Conservation (phyloP, 2,888 invertebrate species). For the Pogonocherus hispidulus region DNA sequence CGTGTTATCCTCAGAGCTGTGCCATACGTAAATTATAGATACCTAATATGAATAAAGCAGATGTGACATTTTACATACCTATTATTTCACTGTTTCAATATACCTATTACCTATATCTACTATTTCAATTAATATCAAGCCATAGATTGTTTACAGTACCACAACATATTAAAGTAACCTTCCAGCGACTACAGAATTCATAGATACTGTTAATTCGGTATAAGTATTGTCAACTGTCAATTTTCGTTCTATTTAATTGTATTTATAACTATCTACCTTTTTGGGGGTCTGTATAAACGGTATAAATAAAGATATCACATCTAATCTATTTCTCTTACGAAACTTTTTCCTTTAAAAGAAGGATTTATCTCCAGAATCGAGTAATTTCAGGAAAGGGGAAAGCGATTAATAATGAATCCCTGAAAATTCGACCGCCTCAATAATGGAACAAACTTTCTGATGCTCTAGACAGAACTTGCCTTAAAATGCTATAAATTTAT, state of each 20-base stretch:
- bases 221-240: too few species aligned
- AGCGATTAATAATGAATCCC: constrained; percentile 15
- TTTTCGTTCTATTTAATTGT: background rate
- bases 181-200: too few species aligned
- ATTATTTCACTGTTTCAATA: too few species aligned
- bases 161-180: too few species aligned
- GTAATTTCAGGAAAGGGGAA: background rate
- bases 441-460: constrained; percentile 16
- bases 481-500: constrained; percentile 9
- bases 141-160: too few species aligned
- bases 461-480: constrained; percentile 13
- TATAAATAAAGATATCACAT: background rate
- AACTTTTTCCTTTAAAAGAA: background rate
- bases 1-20: too few species aligned
- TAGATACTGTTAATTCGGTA: too few species aligned
- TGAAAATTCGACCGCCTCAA: constrained; percentile 4
- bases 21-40: too few species aligned
- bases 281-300: background rate
- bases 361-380: background rate
- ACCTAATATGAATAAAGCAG: too few species aligned
- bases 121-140: too few species aligned
- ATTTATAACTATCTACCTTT: background rate
- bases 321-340: background rate
- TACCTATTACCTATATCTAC: too few species aligned
- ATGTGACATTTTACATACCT: too few species aligned